A percentile compares a stretch with the other conserved stretches of the same genome.
phyloP scores from a whole-genome alignment of 2,113 vertebrate species.

The Alces alces region DNA sequence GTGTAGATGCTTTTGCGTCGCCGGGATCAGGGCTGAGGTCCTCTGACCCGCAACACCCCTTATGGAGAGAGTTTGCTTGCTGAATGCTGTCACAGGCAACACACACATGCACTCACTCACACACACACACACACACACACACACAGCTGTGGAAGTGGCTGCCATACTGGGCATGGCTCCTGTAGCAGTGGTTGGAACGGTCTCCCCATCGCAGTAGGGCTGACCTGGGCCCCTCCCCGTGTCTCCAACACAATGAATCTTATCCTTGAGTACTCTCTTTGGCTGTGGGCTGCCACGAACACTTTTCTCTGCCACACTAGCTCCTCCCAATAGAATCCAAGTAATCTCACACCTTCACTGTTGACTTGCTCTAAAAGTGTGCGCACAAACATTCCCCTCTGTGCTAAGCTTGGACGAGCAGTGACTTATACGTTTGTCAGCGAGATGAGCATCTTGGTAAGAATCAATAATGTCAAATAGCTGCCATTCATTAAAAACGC shows the following conservation, averaged over 20 bases:
- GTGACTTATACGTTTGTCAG: background rate
- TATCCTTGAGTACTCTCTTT: background rate
- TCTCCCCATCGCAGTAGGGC: background rate
- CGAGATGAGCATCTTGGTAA: background rate
- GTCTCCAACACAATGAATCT: background rate
- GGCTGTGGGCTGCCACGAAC: background rate
- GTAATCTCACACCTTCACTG: background rate
- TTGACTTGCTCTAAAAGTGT: background rate
- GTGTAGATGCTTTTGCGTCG: background rate
- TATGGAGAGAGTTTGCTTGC: background rate
- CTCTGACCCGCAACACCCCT: background rate
- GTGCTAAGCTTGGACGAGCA: background rate
- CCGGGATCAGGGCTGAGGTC: fast-evolving
- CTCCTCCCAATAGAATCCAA: background rate
- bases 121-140: background rate
- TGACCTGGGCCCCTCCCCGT: too few relatives aligned
- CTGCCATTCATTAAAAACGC: background rate
- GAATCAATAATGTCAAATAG: slow-evolving; percentile 20
- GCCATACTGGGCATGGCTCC: too few relatives aligned
- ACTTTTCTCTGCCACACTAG: background rate
- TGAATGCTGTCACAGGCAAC: background rate
- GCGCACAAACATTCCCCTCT: background rate
- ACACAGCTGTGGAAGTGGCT: background rate
- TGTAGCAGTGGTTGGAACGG: background rate
- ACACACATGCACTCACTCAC: fast-evolving